Base-by-base conservation (phyloP, 2,888 invertebrate genomes). In the Pseudococcus viburni region DNA sequence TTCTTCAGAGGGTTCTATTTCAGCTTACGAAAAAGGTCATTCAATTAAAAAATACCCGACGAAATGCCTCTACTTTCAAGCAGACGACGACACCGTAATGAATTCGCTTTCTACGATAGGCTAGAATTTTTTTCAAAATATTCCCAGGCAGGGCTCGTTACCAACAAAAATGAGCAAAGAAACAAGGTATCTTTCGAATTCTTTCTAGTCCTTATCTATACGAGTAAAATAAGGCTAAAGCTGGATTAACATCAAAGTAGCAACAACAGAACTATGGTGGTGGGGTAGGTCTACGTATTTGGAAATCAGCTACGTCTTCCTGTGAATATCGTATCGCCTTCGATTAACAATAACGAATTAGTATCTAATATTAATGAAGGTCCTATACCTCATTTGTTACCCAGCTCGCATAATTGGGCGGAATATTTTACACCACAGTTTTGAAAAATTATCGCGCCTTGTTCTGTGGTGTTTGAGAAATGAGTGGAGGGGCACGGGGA, bases 41-140 rank as follows among this genome's bases (percentile, higher is more conserved):
- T 42, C 39, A 80, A 80, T 80, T 80, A 80, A 80, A 33, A 80
- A 68, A 59, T 68, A 68, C 26, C 12, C 11, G 22, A 26, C 68
- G 26, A 26, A 68, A 68, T 26, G 68, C 26, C 26, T 68, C 12
- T 42, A 42, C 8, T 51, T 51, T 51, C 12, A 51, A 51, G 26
- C 48, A 12, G 48, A 51, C 12, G 48, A 51, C 11, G 11, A 12
- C 15, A 12, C 12, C 11, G 15, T 51, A 15, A 51, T 51, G 48
- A 51, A 51, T 51, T 51, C 48, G 5, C 15, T 51, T 51, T 12
- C 8, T 51, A 51, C 11, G 12, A 4, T 51, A 42, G 42, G 42
- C 11, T 51, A 4, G 48, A 51, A 9, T 42, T 42, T 42, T 42
- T 42, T 42, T 9, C 42, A 6, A 42, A 42, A 42, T 42, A 42